Evolutionary conservation across 2,113 vertebrate species (phyloP).

Genomic region (Salvelinus namaycush): DNA sequence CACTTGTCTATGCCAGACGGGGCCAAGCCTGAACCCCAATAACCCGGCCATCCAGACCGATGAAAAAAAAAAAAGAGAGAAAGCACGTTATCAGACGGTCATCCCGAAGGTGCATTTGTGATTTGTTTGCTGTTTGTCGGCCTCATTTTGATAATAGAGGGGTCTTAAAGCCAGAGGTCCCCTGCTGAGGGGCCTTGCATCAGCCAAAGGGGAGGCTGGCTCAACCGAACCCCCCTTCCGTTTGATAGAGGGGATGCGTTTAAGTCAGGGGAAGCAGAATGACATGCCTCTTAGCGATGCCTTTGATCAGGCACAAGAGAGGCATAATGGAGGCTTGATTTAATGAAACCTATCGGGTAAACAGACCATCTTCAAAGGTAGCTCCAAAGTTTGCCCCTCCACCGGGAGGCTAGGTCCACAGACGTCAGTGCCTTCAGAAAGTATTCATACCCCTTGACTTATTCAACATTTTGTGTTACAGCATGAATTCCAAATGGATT

Average conservation of each 20-base stretch:
- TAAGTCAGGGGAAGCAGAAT: slow-evolving; percentile 84
- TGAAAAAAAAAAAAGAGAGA: slow-evolving; percentile 78
- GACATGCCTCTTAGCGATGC: slow-evolving; percentile 87
- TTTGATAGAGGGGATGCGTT: slow-evolving; percentile 84
- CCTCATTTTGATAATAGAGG: slow-evolving; percentile 88
- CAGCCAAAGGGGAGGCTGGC: slow-evolving; percentile 51
- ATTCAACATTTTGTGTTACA: too few relatives aligned
- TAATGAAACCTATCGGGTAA: slow-evolving; percentile 96
- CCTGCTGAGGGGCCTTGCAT: slow-evolving; percentile 79
- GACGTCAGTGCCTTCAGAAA: background rate
- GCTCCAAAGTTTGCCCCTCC: slow-evolving; percentile 80
- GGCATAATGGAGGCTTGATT: slow-evolving; percentile 91
- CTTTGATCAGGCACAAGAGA: slow-evolving; percentile 94
- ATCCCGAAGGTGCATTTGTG: slow-evolving; percentile 72
- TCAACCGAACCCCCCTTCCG: slow-evolving; percentile 24
- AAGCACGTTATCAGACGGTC: slow-evolving; percentile 59
- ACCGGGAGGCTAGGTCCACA: slow-evolving; percentile 77
- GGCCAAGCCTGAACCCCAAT: slow-evolving; percentile 28
- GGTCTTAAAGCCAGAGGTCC: slow-evolving; percentile 81
- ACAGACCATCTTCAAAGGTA: slow-evolving; percentile 92
- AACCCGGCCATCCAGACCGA: slow-evolving; percentile 57
- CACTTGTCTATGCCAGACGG: slow-evolving; percentile 61
- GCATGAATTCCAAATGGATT: too few relatives aligned
- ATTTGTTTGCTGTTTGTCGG: slow-evolving; percentile 80
- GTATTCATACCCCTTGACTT: too few relatives aligned